Conservation (phyloP, 1,140 invertebrate species). For the Sarcophaga bullata region DNA sequence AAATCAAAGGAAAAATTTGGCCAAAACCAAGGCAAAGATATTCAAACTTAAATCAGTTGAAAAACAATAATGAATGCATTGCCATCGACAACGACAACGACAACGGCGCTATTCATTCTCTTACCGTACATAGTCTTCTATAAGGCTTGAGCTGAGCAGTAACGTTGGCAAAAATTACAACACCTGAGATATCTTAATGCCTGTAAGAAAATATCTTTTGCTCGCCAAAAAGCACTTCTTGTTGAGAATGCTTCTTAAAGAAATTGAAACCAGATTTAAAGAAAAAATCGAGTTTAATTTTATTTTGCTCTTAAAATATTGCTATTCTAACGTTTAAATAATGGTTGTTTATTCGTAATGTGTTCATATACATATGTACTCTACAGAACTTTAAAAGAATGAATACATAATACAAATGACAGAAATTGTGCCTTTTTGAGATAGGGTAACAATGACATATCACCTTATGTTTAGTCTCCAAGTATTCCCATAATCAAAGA, state of each 20-base stretch:
- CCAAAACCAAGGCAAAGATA: background rate
- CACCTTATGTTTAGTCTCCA: no score
- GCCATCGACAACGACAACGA: background rate
- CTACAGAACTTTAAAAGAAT: no score
- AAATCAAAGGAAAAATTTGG: background rate
- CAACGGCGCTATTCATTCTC: background rate
- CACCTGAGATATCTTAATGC: conserved; percentile 34
- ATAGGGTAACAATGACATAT: no score
- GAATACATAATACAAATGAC: no score
- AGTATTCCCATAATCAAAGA: no score
- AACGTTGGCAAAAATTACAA: background rate
- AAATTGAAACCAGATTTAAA: conserved; percentile 4
- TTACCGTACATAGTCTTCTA: background rate
- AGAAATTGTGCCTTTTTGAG: no score
- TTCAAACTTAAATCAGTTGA: background rate
- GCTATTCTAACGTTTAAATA: conserved; percentile 15
- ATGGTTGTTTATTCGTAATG: background rate
- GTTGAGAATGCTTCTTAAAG: background rate
- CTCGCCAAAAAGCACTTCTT: conserved; percentile 1
- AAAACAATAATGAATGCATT: background rate
- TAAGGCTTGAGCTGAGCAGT: background rate
- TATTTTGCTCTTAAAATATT: no score
- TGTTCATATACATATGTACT: no score
- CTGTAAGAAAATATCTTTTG: conserved; percentile 19
- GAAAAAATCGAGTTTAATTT: background rate